Conservation (phyloP, 2,113 vertebrate genomes). For the Sturnus vulgaris region DNA sequence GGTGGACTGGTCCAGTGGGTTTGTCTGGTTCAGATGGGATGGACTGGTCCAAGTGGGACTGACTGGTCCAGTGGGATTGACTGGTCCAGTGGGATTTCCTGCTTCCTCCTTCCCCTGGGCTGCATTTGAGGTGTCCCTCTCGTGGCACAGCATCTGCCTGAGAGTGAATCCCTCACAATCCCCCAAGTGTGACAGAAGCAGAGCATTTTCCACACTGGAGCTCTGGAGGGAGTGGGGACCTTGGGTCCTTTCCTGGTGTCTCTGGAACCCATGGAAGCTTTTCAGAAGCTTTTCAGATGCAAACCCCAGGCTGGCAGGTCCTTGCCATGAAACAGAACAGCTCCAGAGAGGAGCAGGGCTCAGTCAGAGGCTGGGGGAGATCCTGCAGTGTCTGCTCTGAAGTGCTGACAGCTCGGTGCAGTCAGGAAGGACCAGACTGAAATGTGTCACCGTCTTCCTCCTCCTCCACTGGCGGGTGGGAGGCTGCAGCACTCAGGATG, state of each 20-base stretch:
- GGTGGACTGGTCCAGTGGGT: neutral
- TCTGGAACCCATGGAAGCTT: neutral
- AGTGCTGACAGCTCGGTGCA: neutral
- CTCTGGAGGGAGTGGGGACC: no score
- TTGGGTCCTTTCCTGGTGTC: neutral
- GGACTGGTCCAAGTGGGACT: neutral
- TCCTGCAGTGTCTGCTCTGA: neutral
- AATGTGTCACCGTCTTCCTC: neutral
- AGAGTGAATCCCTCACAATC: no score
- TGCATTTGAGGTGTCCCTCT: neutral
- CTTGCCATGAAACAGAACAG: neutral
- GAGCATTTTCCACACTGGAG: neutral
- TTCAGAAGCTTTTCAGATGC: no score
- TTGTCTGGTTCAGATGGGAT: neutral
- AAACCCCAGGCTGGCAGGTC: no score
- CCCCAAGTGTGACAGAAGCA: neutral
- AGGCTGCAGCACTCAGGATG: neutral
- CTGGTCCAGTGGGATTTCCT: neutral
- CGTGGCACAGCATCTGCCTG: neutral
- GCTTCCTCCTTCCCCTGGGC: neutral
- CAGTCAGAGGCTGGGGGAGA: neutral
- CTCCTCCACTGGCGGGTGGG: neutral
- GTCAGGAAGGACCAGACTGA: neutral
- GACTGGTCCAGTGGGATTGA: neutral
- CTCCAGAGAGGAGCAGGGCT: neutral